Evolutionary conservation across 2,797 vertebrate species (phyloP), one percentile per base, ranked within the genome.

Genomic region (Antennarius maculatus): DNA sequence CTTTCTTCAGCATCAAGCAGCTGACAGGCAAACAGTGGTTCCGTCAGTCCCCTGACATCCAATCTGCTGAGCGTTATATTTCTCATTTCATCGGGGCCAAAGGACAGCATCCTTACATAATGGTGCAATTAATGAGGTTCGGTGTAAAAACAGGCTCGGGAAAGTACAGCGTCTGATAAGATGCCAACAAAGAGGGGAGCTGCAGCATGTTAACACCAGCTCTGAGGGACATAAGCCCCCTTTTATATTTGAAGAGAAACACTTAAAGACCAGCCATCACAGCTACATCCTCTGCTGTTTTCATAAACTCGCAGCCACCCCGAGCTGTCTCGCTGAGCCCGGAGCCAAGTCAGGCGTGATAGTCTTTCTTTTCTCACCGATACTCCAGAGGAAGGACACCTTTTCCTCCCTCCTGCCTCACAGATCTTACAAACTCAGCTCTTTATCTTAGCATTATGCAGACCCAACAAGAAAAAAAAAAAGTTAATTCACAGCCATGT

Each of bases 241-340:
- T 77, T 76, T 71, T 66, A 70, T 54, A 74, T 70, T 31, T 31
- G 56, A 58, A 69, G 41, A 53, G 72, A 62, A 72, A 64, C 74
- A 70, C 59, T 77, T 58, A 64, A 73, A 86, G 71, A 79, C 54
- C 59, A 47, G 59, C 65, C 58, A 60, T 77, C 77, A 59, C 64
- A 47, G 70, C 74, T 78, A 66, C 71, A 81, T 79, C 79, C 75
- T 70, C 71, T 31, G 54, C 70, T 89, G 86, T 88, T 91, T 89
- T 86, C 77, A 81, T 88, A 87, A 91, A 91, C 86, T 81, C 58
- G 7, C 57, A 72, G 64, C 81, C 73, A 76, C 79, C 76, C 82
- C 34, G 1, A 76, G 62, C 65, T 46, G 61, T 69, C 57, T 80
- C 41, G 16, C 76, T 64, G 72, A 61, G 73, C 74, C 67, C 84